Percentiles rank a stretch among this genome's conserved stretches.
Conservation (phyloP, 1,140 invertebrate genomes). For the Drosophila hydei region DNA sequence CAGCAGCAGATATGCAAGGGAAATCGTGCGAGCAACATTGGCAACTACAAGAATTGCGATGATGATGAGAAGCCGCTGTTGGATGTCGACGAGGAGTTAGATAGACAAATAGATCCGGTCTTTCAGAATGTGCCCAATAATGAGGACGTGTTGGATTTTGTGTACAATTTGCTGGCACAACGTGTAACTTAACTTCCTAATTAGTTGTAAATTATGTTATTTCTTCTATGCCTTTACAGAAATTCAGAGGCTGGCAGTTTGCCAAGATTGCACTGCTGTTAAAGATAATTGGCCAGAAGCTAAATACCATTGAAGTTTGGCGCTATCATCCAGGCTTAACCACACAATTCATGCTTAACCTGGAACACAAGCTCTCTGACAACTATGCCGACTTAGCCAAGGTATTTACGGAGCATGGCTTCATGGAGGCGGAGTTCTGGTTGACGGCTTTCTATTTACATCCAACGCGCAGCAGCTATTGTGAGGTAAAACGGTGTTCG, state of each 20-base stretch:
- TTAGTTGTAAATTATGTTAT: neutral
- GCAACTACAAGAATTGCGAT: slow-evolving; percentile 75
- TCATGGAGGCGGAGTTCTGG: slow-evolving; percentile 81
- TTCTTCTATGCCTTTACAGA: slow-evolving; percentile 37
- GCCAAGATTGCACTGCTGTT: slow-evolving; percentile 72
- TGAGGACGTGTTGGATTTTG: slow-evolving; percentile 64
- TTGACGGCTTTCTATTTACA: slow-evolving; percentile 77
- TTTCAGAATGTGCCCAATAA: slow-evolving; percentile 80
- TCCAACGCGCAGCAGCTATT: slow-evolving; percentile 58
- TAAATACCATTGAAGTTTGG: slow-evolving; percentile 80
- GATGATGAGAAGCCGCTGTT: slow-evolving; percentile 57
- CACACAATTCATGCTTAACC: slow-evolving; percentile 71
- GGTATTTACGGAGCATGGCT: slow-evolving; percentile 66
- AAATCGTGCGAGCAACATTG: slow-evolving; percentile 77
- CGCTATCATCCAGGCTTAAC: slow-evolving; percentile 78
- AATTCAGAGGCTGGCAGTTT: slow-evolving; percentile 77
- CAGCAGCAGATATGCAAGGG: slow-evolving; percentile 76
- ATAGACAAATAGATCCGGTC: slow-evolving; percentile 70
- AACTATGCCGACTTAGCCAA: slow-evolving; percentile 73
- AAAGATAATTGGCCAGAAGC: slow-evolving; percentile 73
- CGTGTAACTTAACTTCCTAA: slow-evolving; percentile 38
- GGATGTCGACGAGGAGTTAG: slow-evolving; percentile 59
- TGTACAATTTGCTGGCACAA: slow-evolving; percentile 64
- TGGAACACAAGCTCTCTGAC: slow-evolving; percentile 65
- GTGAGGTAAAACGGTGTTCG: slow-evolving; percentile 68